phyloP scores from a whole-genome alignment of 37 sponge, comb jelly and placozoan genomes.

The Spongilla lacustris region DNA sequence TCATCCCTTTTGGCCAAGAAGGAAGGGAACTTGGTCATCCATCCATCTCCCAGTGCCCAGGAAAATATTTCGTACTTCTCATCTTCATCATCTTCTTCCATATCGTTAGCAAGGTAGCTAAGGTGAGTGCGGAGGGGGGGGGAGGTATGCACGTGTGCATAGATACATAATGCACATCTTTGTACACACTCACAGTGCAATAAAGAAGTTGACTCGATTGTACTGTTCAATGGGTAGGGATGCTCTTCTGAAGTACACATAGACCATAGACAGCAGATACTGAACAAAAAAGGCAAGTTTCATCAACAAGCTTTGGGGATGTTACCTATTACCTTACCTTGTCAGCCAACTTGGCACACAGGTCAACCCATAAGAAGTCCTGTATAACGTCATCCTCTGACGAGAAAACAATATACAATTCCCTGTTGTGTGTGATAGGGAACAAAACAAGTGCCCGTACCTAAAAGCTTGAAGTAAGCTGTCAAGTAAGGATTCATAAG shows the following conservation, averaged over 20 bases:
- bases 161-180: background rate
- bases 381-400: conserved; percentile 76
- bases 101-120: conserved; percentile 86
- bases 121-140: background rate
- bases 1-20: conserved; percentile 65
- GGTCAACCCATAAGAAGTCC: conserved; percentile 85
- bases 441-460: conserved; percentile 13
- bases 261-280: conserved; percentile 90
- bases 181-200: conserved; percentile 67
- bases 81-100: conserved; percentile 92
- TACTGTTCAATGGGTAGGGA: conserved; percentile 59
- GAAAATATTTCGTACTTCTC: conserved; percentile 88
- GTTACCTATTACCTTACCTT: conserved; percentile 29
- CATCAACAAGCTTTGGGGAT: background rate
- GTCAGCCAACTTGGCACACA: conserved; percentile 76
- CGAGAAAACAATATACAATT: background rate
- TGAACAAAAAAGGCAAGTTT: background rate
- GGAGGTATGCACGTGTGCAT: background rate
- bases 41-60: conserved; percentile 77
- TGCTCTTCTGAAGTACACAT: conserved; percentile 86
- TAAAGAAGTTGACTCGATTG: conserved; percentile 71
- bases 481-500: conserved; percentile 45
- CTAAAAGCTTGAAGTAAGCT: conserved; percentile 51
- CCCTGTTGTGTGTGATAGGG: background rate
- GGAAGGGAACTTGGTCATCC: conserved; percentile 60